Percentiles rank a stretch among this genome's conserved stretches.
These are phyloP conservation scores for Drosophila asahinai DNA, from an alignment of 1,140 invertebrate genomes.

Conservation along the genomic window DNA sequence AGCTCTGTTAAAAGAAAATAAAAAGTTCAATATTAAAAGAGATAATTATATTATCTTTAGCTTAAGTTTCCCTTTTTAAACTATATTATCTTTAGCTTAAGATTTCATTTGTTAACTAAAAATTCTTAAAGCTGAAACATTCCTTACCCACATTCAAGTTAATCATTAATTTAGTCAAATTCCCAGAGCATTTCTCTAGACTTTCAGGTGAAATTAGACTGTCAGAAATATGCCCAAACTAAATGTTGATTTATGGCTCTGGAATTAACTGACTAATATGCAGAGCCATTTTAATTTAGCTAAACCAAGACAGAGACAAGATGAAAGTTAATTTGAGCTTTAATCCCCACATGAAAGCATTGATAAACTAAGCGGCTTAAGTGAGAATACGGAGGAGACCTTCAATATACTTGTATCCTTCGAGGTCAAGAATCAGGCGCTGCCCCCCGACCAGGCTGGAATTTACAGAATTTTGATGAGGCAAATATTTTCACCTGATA, in stretches of 20 bases:
- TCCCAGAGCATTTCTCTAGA: background rate
- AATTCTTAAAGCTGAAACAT: background rate
- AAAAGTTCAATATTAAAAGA: background rate
- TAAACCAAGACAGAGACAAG: conserved; percentile 7
- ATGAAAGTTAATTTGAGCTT: conserved; percentile 2
- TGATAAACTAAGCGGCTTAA: conserved; percentile 35
- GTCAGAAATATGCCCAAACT: conserved; percentile 13
- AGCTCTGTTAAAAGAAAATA: background rate
- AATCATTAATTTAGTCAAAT: background rate
- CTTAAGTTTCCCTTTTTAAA: background rate
- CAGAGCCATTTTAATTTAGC: conserved; percentile 36
- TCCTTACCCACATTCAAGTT: background rate
- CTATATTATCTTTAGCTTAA: too few species aligned
- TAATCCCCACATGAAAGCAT: conserved; percentile 19
- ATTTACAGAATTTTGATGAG: conserved; percentile 5
- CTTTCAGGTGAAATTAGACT: conserved; percentile 11
- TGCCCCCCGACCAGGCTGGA: background rate
- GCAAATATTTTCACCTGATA: conserved; percentile 35
- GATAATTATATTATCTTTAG: background rate
- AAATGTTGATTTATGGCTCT: conserved; percentile 39
- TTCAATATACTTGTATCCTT: background rate
- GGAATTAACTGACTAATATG: conserved; percentile 38
- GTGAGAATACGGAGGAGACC: background rate
- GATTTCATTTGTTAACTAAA: background rate
- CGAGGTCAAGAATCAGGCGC: background rate